Conservation (phyloP, 2,113 vertebrate genomes). For the Brachirus orientalis region DNA sequence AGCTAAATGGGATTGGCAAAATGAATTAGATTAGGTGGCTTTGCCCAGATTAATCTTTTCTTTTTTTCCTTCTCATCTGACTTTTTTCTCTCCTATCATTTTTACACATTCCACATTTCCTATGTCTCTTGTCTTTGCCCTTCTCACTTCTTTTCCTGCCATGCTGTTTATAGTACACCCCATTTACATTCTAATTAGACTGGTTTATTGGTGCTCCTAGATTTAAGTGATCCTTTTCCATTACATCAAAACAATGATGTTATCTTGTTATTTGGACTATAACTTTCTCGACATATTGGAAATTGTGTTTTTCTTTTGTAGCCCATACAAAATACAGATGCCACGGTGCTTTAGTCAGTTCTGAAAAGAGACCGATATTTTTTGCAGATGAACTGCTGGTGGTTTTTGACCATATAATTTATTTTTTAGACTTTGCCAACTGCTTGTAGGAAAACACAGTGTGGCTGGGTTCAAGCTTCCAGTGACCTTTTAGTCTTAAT, state of each 20-base stretch:
- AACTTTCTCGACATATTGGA: neutral
- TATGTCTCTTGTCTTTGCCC: neutral
- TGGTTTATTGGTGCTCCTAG: neutral
- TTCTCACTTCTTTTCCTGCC: neutral
- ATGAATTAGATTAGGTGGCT: conserved; percentile 41
- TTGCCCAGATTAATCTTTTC: conserved; percentile 18
- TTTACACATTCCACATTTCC: conserved; percentile 14
- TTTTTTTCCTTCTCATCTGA: neutral
- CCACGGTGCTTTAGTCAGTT: neutral
- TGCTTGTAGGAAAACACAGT: conserved; percentile 7
- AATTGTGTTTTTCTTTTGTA: neutral
- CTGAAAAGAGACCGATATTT: neutral
- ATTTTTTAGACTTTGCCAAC: neutral
- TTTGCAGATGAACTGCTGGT: neutral
- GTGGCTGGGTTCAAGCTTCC: neutral
- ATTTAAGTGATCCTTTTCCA: neutral
- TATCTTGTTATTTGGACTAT: neutral
- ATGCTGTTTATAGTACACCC: conserved; percentile 8
- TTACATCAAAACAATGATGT: neutral
- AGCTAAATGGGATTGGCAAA: conserved; percentile 35
- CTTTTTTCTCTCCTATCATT: neutral
- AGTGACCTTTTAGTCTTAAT: conserved; percentile 18
- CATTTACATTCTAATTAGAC: neutral
- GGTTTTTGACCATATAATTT: neutral
- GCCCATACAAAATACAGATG: neutral